Evolutionary conservation across 2,113 vertebrate genomes (phyloP), one percentile per base, ranked within the genome.

Genomic region (Cinclus mexicanus): DNA sequence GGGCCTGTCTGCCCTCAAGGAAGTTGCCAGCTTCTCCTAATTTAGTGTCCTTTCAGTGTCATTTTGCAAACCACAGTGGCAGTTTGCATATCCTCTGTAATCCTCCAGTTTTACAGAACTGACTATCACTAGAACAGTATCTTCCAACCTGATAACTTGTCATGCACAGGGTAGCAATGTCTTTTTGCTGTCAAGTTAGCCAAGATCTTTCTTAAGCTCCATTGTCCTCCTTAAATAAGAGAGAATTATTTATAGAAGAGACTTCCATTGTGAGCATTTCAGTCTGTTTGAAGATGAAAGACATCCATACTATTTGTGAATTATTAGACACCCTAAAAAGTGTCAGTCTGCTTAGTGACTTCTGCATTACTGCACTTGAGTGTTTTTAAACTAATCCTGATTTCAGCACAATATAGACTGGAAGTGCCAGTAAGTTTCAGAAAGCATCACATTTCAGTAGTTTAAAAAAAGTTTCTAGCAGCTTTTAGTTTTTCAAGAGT

Each of bases 161-260:
- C 67, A 67, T 61, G 29, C 50, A 74, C 33, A 46, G 35, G 67
- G 41, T 61, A 80, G n/a, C 60, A 76, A 53, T 41, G 37, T 83
- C 75, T 65, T 85, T 95, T 88, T 83, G 42, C 90, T 97, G 88
- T 90, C 67, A 94, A 80, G 74, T 82, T 85, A 94, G 74, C 67
- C 90, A 96, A 64, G 44, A 93, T 85, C 88, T 87, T 93, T 78
- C 53, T 79, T 93, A 61, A 93, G 37, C 67, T 96, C 71, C 61
- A 8, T 93, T 92, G 83, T 77, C 85, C 88, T 92, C 50, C 39
- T 52, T 79, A 88, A 92, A 82, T 90, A 80, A 96, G 44, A 95
- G 60, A 83, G 82, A 94, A 96, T 94, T 95, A 92, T 96, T 96
- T 93, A 94, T 93, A 74, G 90, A 57, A 80, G 67, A 90, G 59